These are phyloP conservation scores for Odontocolon sp. DNA, from an alignment of 2,888 invertebrate species.

Conservation along the genomic window DNA sequence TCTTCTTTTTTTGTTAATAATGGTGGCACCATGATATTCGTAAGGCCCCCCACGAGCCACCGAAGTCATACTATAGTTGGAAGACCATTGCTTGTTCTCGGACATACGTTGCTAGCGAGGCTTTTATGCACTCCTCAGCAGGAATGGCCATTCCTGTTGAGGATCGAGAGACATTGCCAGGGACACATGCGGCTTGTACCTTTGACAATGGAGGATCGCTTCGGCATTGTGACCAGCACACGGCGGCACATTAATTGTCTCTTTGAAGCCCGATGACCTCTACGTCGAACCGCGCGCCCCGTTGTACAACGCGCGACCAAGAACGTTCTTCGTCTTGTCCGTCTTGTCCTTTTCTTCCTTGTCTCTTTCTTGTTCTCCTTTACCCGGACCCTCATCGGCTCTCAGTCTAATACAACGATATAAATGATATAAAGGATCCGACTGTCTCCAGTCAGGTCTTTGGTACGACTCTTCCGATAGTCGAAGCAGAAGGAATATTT, in stretches of 20 bases:
- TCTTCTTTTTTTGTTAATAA: too few species aligned
- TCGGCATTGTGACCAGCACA: slow-evolving; percentile 72
- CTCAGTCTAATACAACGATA: slow-evolving; percentile 41
- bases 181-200: slow-evolving; percentile 73
- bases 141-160: slow-evolving; percentile 49
- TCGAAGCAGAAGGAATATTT: background rate
- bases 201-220: slow-evolving; percentile 75
- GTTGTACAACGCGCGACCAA: slow-evolving; percentile 39
- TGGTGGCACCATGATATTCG: too few species aligned
- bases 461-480: background rate
- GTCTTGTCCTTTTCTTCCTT: slow-evolving; percentile 41
- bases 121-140: slow-evolving; percentile 57
- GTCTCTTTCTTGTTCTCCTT: slow-evolving; percentile 20
- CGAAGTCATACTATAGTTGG: slow-evolving; percentile 2
- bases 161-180: slow-evolving; percentile 68
- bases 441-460: slow-evolving; percentile 28
- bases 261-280: slow-evolving; percentile 77
- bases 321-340: slow-evolving; percentile 44
- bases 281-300: slow-evolving; percentile 38
- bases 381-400: slow-evolving; percentile 8
- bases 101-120: slow-evolving; percentile 46
- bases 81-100: slow-evolving; percentile 9
- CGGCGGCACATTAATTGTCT: slow-evolving; percentile 77
- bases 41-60: slow-evolving; percentile 7
- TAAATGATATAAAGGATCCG: slow-evolving; percentile 47